These are phyloP conservation scores for Agonopterix alstromeriana DNA, from an alignment of 2,888 invertebrate genomes.

Conservation along the genomic window DNA sequence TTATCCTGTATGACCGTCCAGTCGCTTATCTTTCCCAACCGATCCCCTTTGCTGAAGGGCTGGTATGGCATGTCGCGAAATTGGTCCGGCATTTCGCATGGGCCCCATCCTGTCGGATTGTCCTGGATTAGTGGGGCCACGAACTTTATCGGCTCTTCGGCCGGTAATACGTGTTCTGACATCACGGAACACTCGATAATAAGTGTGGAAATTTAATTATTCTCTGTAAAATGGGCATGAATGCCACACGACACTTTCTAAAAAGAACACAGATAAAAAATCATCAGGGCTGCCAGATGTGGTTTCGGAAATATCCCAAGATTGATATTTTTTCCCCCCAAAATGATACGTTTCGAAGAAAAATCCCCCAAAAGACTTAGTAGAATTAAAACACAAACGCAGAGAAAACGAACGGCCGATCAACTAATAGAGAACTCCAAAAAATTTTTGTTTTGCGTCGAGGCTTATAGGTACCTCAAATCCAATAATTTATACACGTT, in stretches of 20 bases:
- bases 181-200: slow-evolving; percentile 27
- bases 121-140: slow-evolving; percentile 86
- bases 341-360: too few relatives aligned
- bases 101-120: slow-evolving; percentile 97
- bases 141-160: slow-evolving; percentile 80
- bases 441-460: too few relatives aligned
- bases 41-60: slow-evolving; percentile 98
- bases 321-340: too few relatives aligned
- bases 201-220: slow-evolving; percentile 15
- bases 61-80: slow-evolving; percentile 99
- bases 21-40: slow-evolving; percentile 98
- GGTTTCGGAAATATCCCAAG: too few relatives aligned
- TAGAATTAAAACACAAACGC: too few relatives aligned
- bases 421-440: too few relatives aligned
- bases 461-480: too few relatives aligned
- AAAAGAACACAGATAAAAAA: slow-evolving; percentile 9
- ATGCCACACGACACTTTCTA: slow-evolving; percentile 52
- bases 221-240: slow-evolving; percentile 22
- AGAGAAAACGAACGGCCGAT: too few relatives aligned
- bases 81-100: slow-evolving; percentile 94
- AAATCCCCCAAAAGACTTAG: too few relatives aligned
- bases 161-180: slow-evolving; percentile 73
- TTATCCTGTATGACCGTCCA: slow-evolving; percentile 98
- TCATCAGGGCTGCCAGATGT: too few relatives aligned
- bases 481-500: too few relatives aligned